Conservation (phyloP, 2,888 invertebrate genomes). For the Trissolcus japonicus region DNA sequence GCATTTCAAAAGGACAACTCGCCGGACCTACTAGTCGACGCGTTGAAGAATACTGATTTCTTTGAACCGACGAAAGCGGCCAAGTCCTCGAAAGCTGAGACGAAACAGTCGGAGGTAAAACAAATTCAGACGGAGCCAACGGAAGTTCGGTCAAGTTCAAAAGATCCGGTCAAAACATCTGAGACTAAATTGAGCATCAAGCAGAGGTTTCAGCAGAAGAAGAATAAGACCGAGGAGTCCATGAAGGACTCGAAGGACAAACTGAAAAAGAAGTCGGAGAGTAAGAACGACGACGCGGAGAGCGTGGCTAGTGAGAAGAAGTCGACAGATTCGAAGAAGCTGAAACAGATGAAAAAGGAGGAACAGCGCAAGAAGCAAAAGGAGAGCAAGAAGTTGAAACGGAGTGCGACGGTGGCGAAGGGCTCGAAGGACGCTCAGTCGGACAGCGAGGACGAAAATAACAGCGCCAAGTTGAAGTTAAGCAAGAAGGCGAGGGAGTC, state of each 20-base stretch:
- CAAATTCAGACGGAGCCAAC: conserved; percentile 79
- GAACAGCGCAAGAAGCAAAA: conserved; percentile 84
- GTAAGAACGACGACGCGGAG: conserved; percentile 44
- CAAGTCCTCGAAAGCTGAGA: conserved; percentile 76
- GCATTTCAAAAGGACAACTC: conserved; percentile 77
- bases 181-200: conserved; percentile 79
- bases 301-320: conserved; percentile 41
- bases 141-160: conserved; percentile 63
- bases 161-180: conserved; percentile 76
- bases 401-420: conserved; percentile 70
- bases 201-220: conserved; percentile 81
- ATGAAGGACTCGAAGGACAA: conserved; percentile 65
- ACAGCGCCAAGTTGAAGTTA: conserved; percentile 73
- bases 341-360: conserved; percentile 85
- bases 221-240: conserved; percentile 68
- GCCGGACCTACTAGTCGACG: conserved; percentile 76
- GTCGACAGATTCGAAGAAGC: conserved; percentile 80
- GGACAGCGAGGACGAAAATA: conserved; percentile 79
- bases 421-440: conserved; percentile 74
- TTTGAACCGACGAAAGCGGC: conserved; percentile 78
- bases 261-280: conserved; percentile 70
- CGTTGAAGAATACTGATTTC: conserved; percentile 78
- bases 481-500: conserved; percentile 80
- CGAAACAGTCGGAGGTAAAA: conserved; percentile 73
- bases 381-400: conserved; percentile 78